Percentiles rank a stretch among this genome's conserved stretches.
phyloP scores from a whole-genome alignment of 2,797 vertebrate species.

The Apodemus agrarius region DNA sequence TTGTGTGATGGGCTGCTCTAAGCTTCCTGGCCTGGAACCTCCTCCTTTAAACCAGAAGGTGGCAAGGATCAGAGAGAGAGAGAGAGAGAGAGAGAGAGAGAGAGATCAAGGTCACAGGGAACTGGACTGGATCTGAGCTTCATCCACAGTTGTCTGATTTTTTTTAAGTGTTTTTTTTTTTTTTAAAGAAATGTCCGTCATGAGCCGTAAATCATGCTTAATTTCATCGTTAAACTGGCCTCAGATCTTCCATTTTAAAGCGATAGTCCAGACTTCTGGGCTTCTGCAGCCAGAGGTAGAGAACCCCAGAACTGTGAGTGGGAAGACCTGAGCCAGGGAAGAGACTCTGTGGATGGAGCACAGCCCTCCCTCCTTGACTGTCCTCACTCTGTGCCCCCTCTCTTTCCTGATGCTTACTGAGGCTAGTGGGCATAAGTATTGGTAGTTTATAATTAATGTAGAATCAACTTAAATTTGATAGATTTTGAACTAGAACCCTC shows the following conservation, averaged over 20 bases:
- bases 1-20: background rate
- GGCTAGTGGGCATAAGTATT: background rate
- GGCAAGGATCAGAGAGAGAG: conserved; percentile 27
- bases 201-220: conserved; percentile 65
- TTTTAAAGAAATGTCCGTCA: conserved; percentile 21
- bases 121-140: background rate
- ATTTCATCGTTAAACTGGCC: conserved; percentile 49
- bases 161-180: conserved; percentile 68
- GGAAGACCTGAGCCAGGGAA: accelerated
- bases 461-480: background rate
- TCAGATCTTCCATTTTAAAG: conserved; percentile 45
- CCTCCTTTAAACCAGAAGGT: conserved; percentile 45
- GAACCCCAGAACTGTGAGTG: background rate
- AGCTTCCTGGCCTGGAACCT: conserved; percentile 63
- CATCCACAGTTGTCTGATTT: conserved; percentile 7
- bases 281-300: background rate
- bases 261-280: background rate
- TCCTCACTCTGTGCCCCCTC: accelerated
- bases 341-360: background rate
- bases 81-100: conserved; percentile 55
- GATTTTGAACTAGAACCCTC: background rate
- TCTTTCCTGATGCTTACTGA: too few species aligned
- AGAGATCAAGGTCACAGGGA: background rate
- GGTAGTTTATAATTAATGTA: background rate
- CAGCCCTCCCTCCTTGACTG: background rate